Base-by-base conservation (phyloP, 1,140 invertebrate species). In the Drosophila melanica region DNA sequence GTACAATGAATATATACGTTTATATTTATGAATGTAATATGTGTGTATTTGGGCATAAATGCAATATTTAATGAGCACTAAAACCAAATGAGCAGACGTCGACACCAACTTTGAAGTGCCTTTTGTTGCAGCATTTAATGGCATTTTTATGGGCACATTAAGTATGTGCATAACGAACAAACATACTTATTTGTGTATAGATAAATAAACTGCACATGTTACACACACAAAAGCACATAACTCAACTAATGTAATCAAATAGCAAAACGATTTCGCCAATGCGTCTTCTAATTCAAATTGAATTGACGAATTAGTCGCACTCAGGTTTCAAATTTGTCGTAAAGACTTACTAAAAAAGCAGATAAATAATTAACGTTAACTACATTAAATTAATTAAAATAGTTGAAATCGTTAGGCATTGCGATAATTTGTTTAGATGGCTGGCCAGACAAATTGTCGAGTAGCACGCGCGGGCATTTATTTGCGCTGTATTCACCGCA, bases 341-440 rank as follows among this genome's bases (percentile, higher is more conserved):
- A 3, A 33, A 30, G 27, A 18, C 12, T 14, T 18, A 11, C 33
- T 16, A 30, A 18, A 42, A 23, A 53, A 37, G 45, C 50, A 47
- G 50, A 23, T 11, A 41, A 10, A 11, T 33, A n/a, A 33, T 53
- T 41, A 64, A 27, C 27, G 57, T 60, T 37, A 55, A 75, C 60
- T 63, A 37, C 65, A 79, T 84, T 84, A 74, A 74, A 89, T 77
- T 68, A 87, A 89, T 87, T 87, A 87, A 87, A 89, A 89, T 79
- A 69, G 75, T 82, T 82, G 53, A 87, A 77, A 73, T 86, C 35
- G 67, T 20, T 75, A 64, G 37, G 39, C 42, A 50, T 42, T 37
- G 58, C 66, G 78, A 71, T 77, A 86, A 86, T 86, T 87, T 76
- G 79, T 57, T 57, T 51, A 51, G 39, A 64, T 53, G 48, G 57